Evolutionary conservation across 1,140 invertebrate species (phyloP).

Genomic region (Macrosteles quadrilineatus): DNA sequence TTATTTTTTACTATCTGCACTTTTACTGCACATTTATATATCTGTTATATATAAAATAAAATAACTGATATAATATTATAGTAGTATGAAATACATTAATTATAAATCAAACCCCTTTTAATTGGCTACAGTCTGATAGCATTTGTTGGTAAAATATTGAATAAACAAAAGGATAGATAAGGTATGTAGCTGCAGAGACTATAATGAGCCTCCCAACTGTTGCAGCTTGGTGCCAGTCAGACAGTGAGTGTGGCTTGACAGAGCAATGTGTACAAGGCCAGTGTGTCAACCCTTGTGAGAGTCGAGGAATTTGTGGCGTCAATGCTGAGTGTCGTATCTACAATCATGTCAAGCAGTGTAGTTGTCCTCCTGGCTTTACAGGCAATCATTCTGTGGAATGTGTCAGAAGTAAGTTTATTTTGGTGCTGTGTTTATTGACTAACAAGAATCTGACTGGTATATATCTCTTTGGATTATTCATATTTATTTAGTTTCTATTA

Average conservation of each 20-base stretch:
- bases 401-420: slow-evolving; percentile 66
- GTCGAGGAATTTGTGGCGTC: slow-evolving; percentile 78
- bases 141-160: too few relatives aligned
- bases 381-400: slow-evolving; percentile 84
- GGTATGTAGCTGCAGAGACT: too few relatives aligned
- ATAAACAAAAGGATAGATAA: too few relatives aligned
- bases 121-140: too few relatives aligned
- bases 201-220: too few relatives aligned
- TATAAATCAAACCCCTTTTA: too few relatives aligned
- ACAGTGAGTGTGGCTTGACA: slow-evolving; percentile 74
- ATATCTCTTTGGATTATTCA: slow-evolving; percentile 11
- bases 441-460: slow-evolving; percentile 14
- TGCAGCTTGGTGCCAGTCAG: slow-evolving; percentile 75
- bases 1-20: too few relatives aligned
- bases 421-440: slow-evolving; percentile 39
- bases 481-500: neutral
- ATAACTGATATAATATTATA: too few relatives aligned
- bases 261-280: slow-evolving; percentile 82
- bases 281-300: slow-evolving; percentile 80
- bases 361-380: slow-evolving; percentile 81
- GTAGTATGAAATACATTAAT: too few relatives aligned
- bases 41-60: too few relatives aligned
- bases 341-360: slow-evolving; percentile 77
- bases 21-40: too few relatives aligned
- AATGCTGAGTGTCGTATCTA: slow-evolving; percentile 80